Conservation (phyloP, 2,888 invertebrate genomes). For the Gerris lacustris region DNA sequence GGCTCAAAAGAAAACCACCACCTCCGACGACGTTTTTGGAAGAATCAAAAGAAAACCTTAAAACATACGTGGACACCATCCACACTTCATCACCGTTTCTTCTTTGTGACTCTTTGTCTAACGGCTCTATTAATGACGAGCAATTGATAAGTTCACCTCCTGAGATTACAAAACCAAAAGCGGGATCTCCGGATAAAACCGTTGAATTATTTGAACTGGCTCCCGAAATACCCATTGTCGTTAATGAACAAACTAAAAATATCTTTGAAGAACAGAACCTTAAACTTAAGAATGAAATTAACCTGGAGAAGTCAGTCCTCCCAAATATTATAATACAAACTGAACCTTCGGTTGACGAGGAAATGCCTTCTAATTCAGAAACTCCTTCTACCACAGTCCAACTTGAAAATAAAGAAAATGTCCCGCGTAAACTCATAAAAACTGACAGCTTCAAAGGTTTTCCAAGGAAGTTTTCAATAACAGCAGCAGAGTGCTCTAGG, state of each 20-base stretch:
- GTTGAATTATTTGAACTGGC: background rate
- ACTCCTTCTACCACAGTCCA: background rate
- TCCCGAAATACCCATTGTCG: background rate
- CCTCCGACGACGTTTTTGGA: slow-evolving; percentile 33
- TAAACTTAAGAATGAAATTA: background rate
- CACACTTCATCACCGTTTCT: background rate
- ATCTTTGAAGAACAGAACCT: background rate
- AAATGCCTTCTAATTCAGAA: background rate
- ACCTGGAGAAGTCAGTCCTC: background rate
- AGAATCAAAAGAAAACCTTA: slow-evolving; percentile 28
- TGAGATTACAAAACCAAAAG: background rate
- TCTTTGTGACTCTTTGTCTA: background rate
- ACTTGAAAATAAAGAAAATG: background rate
- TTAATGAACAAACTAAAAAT: background rate
- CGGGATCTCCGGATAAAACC: background rate
- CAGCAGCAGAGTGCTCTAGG: background rate
- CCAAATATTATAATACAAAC: background rate
- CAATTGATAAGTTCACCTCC: background rate
- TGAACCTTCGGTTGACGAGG: background rate
- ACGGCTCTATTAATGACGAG: background rate
- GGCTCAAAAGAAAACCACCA: slow-evolving; percentile 54
- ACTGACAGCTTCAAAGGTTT: background rate
- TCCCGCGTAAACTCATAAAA: background rate
- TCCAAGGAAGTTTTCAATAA: background rate
- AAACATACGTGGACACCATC: slow-evolving; percentile 25